Evolutionary conservation across 2,888 invertebrate genomes (phyloP).

Genomic region (Monoplex corrugatus): DNA sequence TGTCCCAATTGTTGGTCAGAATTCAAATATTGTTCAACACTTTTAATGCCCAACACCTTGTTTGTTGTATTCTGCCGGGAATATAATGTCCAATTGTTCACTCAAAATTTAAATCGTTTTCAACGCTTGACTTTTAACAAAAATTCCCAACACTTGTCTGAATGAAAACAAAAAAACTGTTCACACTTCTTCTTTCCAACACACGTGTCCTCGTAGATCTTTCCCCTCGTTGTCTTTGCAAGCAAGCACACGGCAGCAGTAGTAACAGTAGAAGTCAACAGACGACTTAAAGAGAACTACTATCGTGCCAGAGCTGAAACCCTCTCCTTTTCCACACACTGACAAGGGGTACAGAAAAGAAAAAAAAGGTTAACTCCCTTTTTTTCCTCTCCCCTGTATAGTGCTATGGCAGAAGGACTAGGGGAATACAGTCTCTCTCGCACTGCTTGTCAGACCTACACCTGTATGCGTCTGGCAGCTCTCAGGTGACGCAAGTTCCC

Average conservation of each 20-base stretch:
- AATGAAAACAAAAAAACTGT: not conserved
- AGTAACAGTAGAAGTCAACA: not conserved
- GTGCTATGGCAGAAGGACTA: not conserved
- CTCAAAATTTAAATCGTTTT: too few relatives aligned
- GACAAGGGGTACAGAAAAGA: not conserved
- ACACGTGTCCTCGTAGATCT: not conserved
- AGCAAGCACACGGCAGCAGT: not conserved
- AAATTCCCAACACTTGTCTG: not conserved
- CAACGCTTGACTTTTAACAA: not conserved
- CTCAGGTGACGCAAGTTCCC: not conserved
- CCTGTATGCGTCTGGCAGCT: not conserved
- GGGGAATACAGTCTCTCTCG: not conserved
- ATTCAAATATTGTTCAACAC: too few relatives aligned
- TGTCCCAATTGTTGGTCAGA: too few relatives aligned
- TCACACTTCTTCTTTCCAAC: not conserved
- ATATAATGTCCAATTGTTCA: too few relatives aligned
- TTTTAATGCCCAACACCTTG: too few relatives aligned
- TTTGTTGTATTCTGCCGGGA: too few relatives aligned
- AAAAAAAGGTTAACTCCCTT: not conserved
- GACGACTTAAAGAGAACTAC: too few relatives aligned
- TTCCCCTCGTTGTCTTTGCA: not conserved
- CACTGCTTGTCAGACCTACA: not conserved
- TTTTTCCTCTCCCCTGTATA: not conserved
- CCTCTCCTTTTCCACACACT: constrained; percentile 25
- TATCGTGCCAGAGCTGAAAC: too few relatives aligned